Base-by-base conservation (phyloP, 2,113 vertebrate species). In the Polyodon spathula region DNA sequence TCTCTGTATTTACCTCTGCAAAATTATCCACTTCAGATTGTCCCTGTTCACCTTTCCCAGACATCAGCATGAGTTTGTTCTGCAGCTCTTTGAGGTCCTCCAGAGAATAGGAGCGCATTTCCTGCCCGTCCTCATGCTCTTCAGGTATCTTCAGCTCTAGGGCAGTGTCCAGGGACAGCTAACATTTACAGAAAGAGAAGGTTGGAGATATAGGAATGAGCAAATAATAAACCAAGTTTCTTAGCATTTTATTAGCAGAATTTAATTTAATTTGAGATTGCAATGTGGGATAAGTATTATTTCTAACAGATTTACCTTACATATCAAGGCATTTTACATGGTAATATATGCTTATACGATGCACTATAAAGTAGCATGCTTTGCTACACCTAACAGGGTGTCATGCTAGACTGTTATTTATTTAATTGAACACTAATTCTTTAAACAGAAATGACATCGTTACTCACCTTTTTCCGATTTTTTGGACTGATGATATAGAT, bases 61-160 rank as follows among this genome's bases (percentile, higher is more conserved):
- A 90, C 85, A 92, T 88, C n/a, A 92, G 81, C 89, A 92, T 91
- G 56, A 92, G 74, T 40, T 92, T 92, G 72, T 91, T 90, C 67
- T 88, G 70, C 55, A 92, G 78, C 15, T 92, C 90, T 4, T 74
- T 73, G 44, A 91, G 81, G 39, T 90, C 84, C 10, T 84, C 72
- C 15, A 86, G 60, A 0, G 76, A 78, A 67, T 87, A 90, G 1
- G 48, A 46, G 17, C 89, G 78, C 0, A 40, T 58, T 6, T 78
- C 65, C 11, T 60, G 63, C 40, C 67, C 70, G 0, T 62, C 81
- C 2, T 76, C 81, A 1, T 81, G 78, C n/a, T 78, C 81, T 59
- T 89, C 89, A 0, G 63, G 77, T 10, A 97, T 88, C 15, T 69
- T 69, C 58, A 98, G 70, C 58, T 4, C 62, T 37, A 98, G 63